These are phyloP conservation scores for Mus spretus DNA, from an alignment of 2,797 vertebrate species.

Conservation along the genomic window DNA sequence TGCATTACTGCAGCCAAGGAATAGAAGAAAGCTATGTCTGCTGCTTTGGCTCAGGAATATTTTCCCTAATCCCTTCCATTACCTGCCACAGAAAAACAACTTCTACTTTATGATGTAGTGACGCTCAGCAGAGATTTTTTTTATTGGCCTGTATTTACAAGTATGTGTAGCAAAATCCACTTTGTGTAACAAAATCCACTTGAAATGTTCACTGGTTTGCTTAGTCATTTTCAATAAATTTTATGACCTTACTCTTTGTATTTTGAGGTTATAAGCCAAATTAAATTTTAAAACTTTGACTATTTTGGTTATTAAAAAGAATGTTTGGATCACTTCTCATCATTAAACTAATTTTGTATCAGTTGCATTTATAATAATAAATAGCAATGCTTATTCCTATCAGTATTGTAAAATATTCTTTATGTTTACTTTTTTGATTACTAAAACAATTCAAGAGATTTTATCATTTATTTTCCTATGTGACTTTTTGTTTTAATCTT, in stretches of 20 bases:
- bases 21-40: background rate
- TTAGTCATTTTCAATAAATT: conserved; percentile 13
- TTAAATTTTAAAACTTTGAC: conserved; percentile 14
- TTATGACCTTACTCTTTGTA: background rate
- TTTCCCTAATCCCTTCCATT: background rate
- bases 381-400: background rate
- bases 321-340: background rate
- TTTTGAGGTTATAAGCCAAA: conserved; percentile 31
- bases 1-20: background rate
- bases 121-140: background rate
- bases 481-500: conserved; percentile 20
- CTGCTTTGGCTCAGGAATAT: background rate
- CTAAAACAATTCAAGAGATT: background rate
- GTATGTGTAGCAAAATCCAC: background rate
- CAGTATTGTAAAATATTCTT: background rate
- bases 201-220: conserved; percentile 33
- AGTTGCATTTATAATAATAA: background rate
- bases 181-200: background rate
- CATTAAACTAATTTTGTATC: conserved; percentile 24
- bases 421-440: conserved; percentile 26
- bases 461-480: conserved; percentile 47
- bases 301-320: conserved; percentile 33
- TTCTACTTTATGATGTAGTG: background rate
- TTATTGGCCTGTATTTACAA: background rate
- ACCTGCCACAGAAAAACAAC: background rate